Evolutionary conservation across 2,113 vertebrate genomes (phyloP), one percentile per base, ranked within the genome.

Genomic region (Osmerus eperlanus): DNA sequence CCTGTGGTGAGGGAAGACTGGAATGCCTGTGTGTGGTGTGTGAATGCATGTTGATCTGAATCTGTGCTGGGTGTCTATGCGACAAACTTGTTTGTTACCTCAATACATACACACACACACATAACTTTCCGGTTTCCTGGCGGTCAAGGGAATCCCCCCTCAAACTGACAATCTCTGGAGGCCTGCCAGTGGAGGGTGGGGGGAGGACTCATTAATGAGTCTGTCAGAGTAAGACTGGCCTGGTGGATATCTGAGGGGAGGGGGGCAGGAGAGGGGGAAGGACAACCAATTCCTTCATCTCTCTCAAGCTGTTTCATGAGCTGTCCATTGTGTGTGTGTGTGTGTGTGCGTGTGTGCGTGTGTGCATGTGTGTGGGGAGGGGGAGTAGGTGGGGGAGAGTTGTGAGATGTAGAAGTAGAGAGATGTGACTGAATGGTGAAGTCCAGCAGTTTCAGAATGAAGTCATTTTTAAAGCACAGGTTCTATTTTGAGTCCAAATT

Each of bases 241-340:
- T 88, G 83, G 89, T 86, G 83, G 83, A 87, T 84, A 86, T 85
- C 84, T 75, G 70, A 68, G 82, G 73, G 63, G 28, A 32, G 74
- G 18, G 74, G 67, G 73, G 29, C 71, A 75, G 7, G n/a, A 60
- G 68, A 0, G 75, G 12, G 53, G 53, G 53, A 3, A 23, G 23
- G 23, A 23, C 23, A 23, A 23, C 23, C 23, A 23, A 23, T 23
- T 32, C 5, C 36, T 6, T 41, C 7, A 41, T 41, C 36, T 41
- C 36, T 7, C 36, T 41, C 36, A 23, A 23, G 23, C 23, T 23
- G 23, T 23, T 23, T 23, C 23, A 23, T 23, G 23, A 23, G 23
- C 23, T 23, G 23, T 23, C 23, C 23, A 23, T 23, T 1, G 23
- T 23, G 23, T 23, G 23, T 1, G 29, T 32, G 29, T 32, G 29